Evolutionary conservation across 2,797 vertebrate species (phyloP), one percentile per base, ranked within the genome.

Genomic region (Phoeniculus purpureus): DNA sequence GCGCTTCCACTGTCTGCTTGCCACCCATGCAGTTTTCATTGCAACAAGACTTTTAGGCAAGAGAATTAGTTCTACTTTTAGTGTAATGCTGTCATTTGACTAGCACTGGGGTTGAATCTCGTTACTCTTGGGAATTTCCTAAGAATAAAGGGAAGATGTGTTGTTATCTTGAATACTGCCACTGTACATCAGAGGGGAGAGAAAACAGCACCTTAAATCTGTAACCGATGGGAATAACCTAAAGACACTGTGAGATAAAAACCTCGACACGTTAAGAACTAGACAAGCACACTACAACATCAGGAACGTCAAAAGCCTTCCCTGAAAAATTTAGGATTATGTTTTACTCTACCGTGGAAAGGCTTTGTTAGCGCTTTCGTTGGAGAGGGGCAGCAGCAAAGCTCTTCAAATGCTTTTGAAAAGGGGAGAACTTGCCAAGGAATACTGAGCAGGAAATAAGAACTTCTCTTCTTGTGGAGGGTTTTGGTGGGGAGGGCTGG

Each of bases 341-440:
- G 4, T 86, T 91, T 94, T 80, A 62, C 60, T 96, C 26, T 50
- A 87, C 68, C 43, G 19, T 67, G 87, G 77, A 88, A 91, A 85
- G 73, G 56, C 22, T 90, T 90, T 87, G 12, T 85, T 96, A 95
- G 80, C 93, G 88, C 76, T 89, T 96, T 96, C 59, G 51, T 96
- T 92, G 95, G 87, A 96, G 93, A 96, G 91, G 16, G 92, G 96
- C 96, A 92, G 87, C 92, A 96, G 81, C 40, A 93, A 86, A 92
- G 78, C 78, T 95, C 95, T 96, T 95, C 77, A 96, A 82, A 95
- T 68, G 64, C 16, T 92, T 87, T 92, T 87, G 75, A 66, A 90
- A 85, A 90, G 66, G 19, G 65, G 21, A 9, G 81, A 72, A 70
- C 79, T 37, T 68, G 72, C 52, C 70, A 67, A 77, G 75, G 73